Conservation (phyloP, 2,113 vertebrate genomes). For the Upupa epops region DNA sequence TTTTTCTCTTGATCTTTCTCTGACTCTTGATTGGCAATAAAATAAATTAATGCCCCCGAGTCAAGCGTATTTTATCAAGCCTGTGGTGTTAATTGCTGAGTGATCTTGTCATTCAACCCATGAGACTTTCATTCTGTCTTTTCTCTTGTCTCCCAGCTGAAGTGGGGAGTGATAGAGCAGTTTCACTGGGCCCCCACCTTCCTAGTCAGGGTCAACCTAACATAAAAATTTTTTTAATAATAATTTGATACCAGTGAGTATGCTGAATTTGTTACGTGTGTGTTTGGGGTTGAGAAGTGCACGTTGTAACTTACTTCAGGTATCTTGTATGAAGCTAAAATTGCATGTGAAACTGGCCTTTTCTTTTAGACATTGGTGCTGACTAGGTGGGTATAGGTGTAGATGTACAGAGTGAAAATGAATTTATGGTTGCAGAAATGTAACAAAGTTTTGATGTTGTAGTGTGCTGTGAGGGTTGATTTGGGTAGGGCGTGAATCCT, state of each 20-base stretch:
- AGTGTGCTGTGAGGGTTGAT: background rate
- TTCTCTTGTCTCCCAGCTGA: background rate
- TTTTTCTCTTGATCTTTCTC: background rate
- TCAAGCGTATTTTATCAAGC: background rate
- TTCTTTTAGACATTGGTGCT: background rate
- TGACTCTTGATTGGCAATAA: background rate
- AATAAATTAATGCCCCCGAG: background rate
- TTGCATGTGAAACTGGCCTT: background rate
- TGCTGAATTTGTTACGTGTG: background rate
- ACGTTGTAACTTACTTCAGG: background rate
- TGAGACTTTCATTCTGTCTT: background rate
- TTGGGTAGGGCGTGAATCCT: background rate
- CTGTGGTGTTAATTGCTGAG: accelerated
- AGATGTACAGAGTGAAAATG: background rate
- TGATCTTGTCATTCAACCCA: background rate
- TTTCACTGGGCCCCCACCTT: background rate
- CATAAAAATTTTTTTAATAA: background rate
- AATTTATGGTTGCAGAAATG: background rate
- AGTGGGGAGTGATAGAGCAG: background rate
- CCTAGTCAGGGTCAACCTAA: background rate
- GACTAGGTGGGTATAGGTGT: background rate
- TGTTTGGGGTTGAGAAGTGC: background rate
- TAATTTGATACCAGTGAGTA: background rate
- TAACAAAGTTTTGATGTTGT: background rate
- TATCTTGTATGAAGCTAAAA: background rate